Conservation (phyloP, 2,888 invertebrate genomes). For the Chloromyia formosa region DNA sequence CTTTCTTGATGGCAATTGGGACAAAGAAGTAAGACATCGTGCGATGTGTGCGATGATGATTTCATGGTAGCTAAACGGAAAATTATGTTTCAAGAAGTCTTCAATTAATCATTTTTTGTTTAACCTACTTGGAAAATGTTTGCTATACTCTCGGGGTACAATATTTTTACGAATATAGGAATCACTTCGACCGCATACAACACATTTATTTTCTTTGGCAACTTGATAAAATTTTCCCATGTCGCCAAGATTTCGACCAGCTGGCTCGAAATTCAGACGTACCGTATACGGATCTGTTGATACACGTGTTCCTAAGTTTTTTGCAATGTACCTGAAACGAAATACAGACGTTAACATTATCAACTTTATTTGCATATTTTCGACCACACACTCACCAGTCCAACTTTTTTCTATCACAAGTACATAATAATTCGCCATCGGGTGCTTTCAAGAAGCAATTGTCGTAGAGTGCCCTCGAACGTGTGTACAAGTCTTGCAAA, state of each 20-base stretch:
- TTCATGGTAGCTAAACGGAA: constrained; percentile 75
- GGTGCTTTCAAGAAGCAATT: constrained; percentile 82
- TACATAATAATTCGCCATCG: constrained; percentile 79
- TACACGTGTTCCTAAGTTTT: constrained; percentile 65
- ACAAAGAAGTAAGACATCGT: constrained; percentile 81
- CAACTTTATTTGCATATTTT: too few species aligned
- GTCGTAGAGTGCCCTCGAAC: constrained; percentile 77
- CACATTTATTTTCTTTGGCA: constrained; percentile 78
- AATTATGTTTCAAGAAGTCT: too few species aligned
- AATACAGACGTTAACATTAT: too few species aligned
- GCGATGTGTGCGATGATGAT: constrained; percentile 81
- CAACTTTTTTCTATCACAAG: constrained; percentile 79
- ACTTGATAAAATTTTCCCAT: constrained; percentile 78
- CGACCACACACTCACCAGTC: constrained; percentile 73
- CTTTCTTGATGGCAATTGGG: constrained; percentile 75
- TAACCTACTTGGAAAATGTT: constrained; percentile 78
- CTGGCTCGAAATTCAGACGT: constrained; percentile 79
- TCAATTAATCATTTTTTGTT: too few species aligned
- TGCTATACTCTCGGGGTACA: constrained; percentile 84
- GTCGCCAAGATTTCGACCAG: constrained; percentile 75
- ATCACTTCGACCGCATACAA: constrained; percentile 77
- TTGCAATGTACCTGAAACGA: constrained; percentile 61
- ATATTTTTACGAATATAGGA: constrained; percentile 80
- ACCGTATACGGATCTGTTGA: constrained; percentile 70
- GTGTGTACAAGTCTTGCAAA: constrained; percentile 54